Evolutionary conservation across 2,888 invertebrate species (phyloP).

Genomic region (Pachydiplax longipennis): DNA sequence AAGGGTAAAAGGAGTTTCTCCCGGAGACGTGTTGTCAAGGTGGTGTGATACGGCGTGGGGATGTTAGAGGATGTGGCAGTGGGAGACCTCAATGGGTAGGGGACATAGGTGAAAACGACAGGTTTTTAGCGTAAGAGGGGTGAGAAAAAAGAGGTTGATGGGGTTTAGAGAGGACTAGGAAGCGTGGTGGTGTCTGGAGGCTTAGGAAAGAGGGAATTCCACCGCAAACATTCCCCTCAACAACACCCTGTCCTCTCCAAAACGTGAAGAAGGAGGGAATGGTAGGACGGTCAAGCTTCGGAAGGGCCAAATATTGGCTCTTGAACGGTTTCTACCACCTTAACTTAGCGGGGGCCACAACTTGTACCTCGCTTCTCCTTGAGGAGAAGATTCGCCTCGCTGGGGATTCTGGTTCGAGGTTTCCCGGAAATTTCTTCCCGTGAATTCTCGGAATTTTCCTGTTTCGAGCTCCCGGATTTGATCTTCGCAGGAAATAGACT

Average conservation of each 20-base stretch:
- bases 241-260: background rate
- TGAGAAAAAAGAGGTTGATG: too few species aligned
- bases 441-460: too few species aligned
- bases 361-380: background rate
- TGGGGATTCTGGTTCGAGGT: too few species aligned
- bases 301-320: conserved; percentile 22
- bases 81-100: background rate
- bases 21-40: background rate
- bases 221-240: background rate
- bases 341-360: background rate
- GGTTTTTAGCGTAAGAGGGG: background rate
- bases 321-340: conserved; percentile 7
- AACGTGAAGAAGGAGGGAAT: background rate
- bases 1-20: background rate
- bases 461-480: too few species aligned
- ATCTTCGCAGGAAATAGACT: too few species aligned
- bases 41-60: background rate
- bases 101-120: background rate
- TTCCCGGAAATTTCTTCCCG: too few species aligned
- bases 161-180: too few species aligned
- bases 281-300: background rate
- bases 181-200: background rate
- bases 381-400: background rate
- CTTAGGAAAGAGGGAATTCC: background rate
- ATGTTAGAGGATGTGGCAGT: background rate